phyloP scores from a whole-genome alignment of 2,797 vertebrate genomes.

The Neomorphus geoffroyi region DNA sequence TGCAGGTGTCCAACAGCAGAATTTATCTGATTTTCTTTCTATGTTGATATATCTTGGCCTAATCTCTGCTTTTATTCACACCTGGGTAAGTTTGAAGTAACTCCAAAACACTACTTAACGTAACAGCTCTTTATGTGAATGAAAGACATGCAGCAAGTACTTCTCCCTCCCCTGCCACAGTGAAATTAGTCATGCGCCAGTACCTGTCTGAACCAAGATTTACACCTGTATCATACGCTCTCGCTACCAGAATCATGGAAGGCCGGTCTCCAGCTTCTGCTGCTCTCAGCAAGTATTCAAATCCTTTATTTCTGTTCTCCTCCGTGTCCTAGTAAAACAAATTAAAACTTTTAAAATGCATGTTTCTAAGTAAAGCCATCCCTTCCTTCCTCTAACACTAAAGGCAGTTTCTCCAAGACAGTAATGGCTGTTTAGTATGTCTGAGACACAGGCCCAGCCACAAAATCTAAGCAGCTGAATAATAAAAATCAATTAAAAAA shows the following conservation, averaged over 20 bases:
- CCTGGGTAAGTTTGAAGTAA: neutral
- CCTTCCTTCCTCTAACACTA: neutral
- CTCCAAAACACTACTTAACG: neutral
- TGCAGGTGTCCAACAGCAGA: neutral
- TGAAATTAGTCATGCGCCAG: neutral
- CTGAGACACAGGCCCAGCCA: neutral
- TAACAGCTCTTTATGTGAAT: neutral
- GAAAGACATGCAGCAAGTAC: neutral
- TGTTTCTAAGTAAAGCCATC: neutral
- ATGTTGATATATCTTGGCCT: neutral
- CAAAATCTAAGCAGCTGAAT: neutral
- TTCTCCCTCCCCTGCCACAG: neutral
- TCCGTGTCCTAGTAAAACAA: slow-evolving; percentile 81
- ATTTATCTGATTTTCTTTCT: neutral
- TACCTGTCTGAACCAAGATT: slow-evolving; percentile 90
- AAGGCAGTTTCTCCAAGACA: neutral
- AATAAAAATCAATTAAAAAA: neutral
- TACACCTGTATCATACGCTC: slow-evolving; percentile 87
- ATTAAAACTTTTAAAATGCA: neutral
- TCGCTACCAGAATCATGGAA: slow-evolving; percentile 92
- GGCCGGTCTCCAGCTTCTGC: slow-evolving; percentile 93
- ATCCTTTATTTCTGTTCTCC: slow-evolving; percentile 89
- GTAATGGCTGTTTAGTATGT: neutral
- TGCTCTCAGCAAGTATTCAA: slow-evolving; percentile 88
- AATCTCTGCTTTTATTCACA: neutral